Evolutionary conservation across 53 echinoderm and acorn worm species (phyloP).

Genomic region (Astropecten irregularis): DNA sequence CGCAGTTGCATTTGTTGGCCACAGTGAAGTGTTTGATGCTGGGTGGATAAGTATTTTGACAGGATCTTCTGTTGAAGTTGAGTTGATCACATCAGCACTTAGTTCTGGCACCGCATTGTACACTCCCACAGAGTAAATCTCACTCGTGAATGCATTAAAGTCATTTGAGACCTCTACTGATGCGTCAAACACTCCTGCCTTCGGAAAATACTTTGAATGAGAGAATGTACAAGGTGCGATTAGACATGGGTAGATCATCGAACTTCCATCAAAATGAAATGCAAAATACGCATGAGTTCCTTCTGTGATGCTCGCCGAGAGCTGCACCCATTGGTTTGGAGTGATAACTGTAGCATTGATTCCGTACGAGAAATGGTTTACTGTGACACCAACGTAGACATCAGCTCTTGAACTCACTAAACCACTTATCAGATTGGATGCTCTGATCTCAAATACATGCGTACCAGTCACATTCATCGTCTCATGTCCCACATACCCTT

Average conservation of each 20-base stretch:
- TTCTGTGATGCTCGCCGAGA: conserved; percentile 34
- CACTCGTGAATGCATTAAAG: background rate
- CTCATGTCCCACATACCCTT: background rate
- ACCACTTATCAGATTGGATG: conserved; percentile 31
- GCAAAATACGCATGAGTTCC: conserved; percentile 14
- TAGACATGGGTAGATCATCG: conserved; percentile 1
- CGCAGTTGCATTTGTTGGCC: conserved; percentile 47
- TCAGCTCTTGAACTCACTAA: conserved; percentile 19
- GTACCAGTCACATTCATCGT: background rate
- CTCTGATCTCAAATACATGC: conserved; percentile 48
- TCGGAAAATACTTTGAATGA: background rate
- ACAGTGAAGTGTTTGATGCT: background rate
- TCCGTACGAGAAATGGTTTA: conserved; percentile 10
- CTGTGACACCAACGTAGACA: conserved; percentile 22
- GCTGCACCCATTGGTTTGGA: conserved; percentile 6
- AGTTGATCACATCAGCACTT: conserved; percentile 13
- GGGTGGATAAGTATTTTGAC: conserved; percentile 1
- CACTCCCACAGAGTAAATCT: background rate
- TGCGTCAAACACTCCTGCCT: background rate
- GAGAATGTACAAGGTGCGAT: conserved; percentile 32
- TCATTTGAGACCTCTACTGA: conserved; percentile 51
- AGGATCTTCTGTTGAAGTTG: background rate
- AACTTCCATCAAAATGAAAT: conserved; percentile 10
- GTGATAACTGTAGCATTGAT: background rate
- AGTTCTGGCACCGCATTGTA: conserved; percentile 31